Evolutionary conservation across 1,140 invertebrate species (phyloP).

Genomic region (Microplitis demolitor): DNA sequence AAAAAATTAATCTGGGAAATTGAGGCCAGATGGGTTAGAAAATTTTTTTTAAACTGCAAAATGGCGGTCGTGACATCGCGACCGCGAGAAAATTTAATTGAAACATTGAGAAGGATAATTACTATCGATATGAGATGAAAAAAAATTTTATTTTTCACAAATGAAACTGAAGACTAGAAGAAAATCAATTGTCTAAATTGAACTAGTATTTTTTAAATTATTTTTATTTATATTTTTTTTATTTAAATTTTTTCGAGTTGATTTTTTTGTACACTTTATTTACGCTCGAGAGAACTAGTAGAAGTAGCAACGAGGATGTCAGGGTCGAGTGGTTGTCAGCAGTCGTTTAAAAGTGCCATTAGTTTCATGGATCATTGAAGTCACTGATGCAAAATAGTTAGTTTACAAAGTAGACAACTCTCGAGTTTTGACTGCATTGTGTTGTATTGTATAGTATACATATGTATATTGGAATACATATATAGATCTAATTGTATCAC

Average conservation of each 20-base stretch:
- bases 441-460: background rate
- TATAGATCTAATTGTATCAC: background rate
- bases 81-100: too few relatives aligned
- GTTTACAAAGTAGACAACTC: background rate
- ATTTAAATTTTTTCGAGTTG: background rate
- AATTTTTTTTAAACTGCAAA: too few relatives aligned
- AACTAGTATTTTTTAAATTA: background rate
- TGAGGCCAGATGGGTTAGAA: too few relatives aligned
- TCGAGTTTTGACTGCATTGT: background rate
- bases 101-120: background rate
- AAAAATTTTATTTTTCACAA: too few relatives aligned
- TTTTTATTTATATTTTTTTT: too few relatives aligned
- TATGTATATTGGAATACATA: background rate
- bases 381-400: constrained; percentile 5
- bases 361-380: background rate
- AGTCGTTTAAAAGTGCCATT: background rate
- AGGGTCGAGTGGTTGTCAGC: background rate
- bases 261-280: constrained; percentile 2
- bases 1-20: too few relatives aligned
- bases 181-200: too few relatives aligned
- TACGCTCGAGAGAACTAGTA: background rate
- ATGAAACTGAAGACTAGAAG: too few relatives aligned
- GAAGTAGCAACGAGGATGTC: background rate
- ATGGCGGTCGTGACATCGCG: too few relatives aligned
- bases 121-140: background rate